Percentiles rank a stretch among this genome's conserved stretches.
Evolutionary conservation across 2,888 invertebrate species (phyloP).

Genomic region (Argyresthia albistria): DNA sequence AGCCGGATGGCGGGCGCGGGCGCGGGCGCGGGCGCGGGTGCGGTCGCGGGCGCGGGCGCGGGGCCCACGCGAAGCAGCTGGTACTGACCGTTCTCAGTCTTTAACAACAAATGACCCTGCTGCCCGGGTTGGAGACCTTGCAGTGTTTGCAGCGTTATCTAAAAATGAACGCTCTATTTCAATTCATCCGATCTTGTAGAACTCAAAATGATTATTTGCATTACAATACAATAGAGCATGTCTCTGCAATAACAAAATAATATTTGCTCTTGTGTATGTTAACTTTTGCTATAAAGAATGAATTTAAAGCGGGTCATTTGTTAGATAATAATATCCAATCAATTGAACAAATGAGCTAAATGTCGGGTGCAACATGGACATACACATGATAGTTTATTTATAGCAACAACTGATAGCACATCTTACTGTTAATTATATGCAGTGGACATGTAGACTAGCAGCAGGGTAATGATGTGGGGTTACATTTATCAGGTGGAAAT

Average conservation of each 20-base stretch:
- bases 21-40: constrained; percentile 55
- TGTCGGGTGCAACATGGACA: constrained; percentile 17
- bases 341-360: constrained; percentile 14
- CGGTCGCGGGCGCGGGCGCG: constrained; percentile 74
- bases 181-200: constrained; percentile 22
- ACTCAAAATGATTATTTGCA: not conserved
- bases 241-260: not conserved
- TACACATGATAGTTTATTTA: not conserved
- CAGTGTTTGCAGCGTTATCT: constrained; percentile 91
- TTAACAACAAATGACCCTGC: constrained; percentile 90
- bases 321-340: constrained; percentile 27
- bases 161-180: constrained; percentile 66
- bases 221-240: not conserved
- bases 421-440: not conserved
- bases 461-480: no score
- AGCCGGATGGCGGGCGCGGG: constrained; percentile 83
- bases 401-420: not conserved
- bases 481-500: no score
- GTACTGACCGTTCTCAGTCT: constrained; percentile 97
- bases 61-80: constrained; percentile 93
- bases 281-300: constrained; percentile 3
- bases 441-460: no score
- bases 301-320: constrained; percentile 42
- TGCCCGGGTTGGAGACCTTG: constrained; percentile 90
- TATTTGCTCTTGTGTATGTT: no score